phyloP scores from a whole-genome alignment of 2,797 vertebrate species.

The Liasis olivaceus region DNA sequence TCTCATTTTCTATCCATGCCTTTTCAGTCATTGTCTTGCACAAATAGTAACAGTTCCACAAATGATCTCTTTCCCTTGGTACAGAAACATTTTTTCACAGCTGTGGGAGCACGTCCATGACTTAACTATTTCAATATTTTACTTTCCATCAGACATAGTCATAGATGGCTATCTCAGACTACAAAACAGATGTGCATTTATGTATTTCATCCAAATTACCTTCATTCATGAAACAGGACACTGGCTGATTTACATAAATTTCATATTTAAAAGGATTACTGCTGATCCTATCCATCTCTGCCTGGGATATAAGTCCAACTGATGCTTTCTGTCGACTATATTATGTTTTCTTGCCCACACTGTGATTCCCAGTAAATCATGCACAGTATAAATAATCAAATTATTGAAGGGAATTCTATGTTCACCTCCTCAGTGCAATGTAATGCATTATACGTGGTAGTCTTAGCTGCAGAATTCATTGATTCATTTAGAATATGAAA shows the following conservation, averaged over 20 bases:
- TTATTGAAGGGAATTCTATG: background rate
- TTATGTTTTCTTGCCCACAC: background rate
- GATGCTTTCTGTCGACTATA: background rate
- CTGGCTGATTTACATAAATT: background rate
- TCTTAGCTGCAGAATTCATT: background rate
- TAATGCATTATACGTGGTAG: background rate
- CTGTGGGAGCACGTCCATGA: background rate
- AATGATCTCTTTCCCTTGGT: slow-evolving; percentile 52
- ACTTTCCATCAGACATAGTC: background rate
- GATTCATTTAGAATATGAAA: background rate
- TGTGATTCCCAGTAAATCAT: background rate
- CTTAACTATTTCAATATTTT: background rate
- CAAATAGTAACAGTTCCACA: slow-evolving; percentile 69
- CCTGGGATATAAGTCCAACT: background rate
- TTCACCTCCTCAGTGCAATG: background rate
- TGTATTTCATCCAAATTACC: background rate
- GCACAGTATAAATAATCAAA: background rate
- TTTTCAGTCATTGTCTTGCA: slow-evolving; percentile 60
- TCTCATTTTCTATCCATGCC: slow-evolving; percentile 58
- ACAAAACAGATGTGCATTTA: background rate
- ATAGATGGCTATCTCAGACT: background rate
- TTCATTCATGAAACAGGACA: background rate
- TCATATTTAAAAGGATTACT: background rate
- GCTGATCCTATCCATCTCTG: background rate
- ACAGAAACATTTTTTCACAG: background rate